phyloP scores from a whole-genome alignment of 2,797 vertebrate species.

The Sarcoramphus papa region DNA sequence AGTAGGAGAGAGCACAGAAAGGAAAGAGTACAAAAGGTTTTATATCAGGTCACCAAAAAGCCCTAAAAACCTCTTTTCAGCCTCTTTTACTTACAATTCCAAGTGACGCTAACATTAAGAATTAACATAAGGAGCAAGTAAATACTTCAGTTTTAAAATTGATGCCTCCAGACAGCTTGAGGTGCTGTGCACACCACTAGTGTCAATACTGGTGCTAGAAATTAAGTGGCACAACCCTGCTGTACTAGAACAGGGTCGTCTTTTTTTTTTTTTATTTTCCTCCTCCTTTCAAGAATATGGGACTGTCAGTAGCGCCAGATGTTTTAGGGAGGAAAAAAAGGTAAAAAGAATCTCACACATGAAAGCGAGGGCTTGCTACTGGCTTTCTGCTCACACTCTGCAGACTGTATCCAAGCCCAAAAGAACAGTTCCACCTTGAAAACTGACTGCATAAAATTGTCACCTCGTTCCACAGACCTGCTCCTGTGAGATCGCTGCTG shows the following conservation, averaged over 20 bases:
- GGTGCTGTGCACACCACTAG: neutral
- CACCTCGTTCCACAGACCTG: slow-evolving; percentile 24
- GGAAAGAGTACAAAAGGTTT: neutral
- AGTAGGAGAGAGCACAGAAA: neutral
- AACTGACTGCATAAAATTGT: slow-evolving; percentile 50
- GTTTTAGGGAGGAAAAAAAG: neutral
- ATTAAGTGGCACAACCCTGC: neutral
- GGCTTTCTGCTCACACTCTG: neutral
- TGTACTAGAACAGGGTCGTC: neutral
- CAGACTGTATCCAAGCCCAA: neutral
- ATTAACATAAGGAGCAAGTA: neutral
- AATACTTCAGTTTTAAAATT: neutral
- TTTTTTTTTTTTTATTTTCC: neutral
- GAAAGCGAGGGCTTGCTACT: slow-evolving; percentile 4
- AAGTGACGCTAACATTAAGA: neutral
- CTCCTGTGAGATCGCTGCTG: neutral
- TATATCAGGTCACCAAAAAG: neutral
- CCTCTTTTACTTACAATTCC: neutral
- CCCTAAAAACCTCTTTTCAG: neutral
- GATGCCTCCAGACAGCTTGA: neutral
- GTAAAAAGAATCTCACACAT: neutral
- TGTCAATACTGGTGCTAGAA: neutral
- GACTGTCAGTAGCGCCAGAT: neutral
- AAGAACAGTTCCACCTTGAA: slow-evolving; percentile 38
- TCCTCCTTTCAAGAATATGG: neutral